phyloP scores from a whole-genome alignment of 1,140 invertebrate genomes.

The Adelges cooleyi region DNA sequence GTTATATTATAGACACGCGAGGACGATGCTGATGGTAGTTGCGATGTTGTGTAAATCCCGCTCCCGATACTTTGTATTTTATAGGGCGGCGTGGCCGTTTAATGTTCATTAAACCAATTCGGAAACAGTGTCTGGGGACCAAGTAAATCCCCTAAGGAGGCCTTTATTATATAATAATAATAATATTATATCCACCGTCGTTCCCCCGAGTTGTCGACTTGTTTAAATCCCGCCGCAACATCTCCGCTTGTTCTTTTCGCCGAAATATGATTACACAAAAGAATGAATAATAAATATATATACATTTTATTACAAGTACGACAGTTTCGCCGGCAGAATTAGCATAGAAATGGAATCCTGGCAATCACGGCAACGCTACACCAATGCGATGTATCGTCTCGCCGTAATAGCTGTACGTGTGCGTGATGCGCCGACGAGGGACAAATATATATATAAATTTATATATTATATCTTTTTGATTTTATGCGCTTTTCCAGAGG shows the following conservation, averaged over 20 bases:
- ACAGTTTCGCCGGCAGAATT: not conserved
- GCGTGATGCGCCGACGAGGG: too few species aligned
- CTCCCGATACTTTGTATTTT: conserved; percentile 23
- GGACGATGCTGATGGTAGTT: not conserved
- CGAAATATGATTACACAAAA: not conserved
- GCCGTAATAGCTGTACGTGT: too few species aligned
- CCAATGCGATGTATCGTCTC: too few species aligned
- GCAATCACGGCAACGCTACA: too few species aligned
- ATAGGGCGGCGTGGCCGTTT: not conserved
- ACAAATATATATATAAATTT: too few species aligned
- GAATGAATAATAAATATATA: too few species aligned
- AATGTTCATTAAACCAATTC: conserved; percentile 24
- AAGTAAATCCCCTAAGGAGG: not conserved
- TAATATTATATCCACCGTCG: too few species aligned
- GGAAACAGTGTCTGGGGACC: not conserved
- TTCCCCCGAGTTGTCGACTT: too few species aligned
- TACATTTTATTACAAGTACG: not conserved
- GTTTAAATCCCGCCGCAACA: not conserved
- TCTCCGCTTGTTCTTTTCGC: not conserved
- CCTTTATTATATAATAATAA: not conserved
- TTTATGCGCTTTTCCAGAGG: too few species aligned
- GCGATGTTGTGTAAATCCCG: too few species aligned
- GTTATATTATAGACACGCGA: not conserved
- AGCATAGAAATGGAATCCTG: conserved; percentile 16
- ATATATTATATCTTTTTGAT: too few species aligned